Percentiles rank a stretch among this genome's conserved stretches.
Evolutionary conservation across 1,140 invertebrate species (phyloP).

Genomic region (Stegodyphus dumicola): DNA sequence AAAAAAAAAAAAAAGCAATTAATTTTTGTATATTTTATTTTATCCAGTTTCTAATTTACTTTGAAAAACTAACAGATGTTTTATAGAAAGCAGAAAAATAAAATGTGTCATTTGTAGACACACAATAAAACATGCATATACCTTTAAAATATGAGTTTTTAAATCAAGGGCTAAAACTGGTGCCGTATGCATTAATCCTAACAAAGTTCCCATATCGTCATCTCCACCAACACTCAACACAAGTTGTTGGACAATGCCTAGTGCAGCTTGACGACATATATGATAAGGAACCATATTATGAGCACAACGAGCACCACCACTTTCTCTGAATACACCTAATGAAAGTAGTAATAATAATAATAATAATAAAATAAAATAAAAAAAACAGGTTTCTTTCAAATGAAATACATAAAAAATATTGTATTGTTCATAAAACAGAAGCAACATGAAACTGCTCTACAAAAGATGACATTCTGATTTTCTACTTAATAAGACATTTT

Average conservation of each 20-base stretch:
- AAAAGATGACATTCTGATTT: too few species aligned
- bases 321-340: slow-evolving; percentile 85
- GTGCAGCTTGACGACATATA: slow-evolving; percentile 76
- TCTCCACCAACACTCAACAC: slow-evolving; percentile 91
- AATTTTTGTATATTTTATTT: too few species aligned
- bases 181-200: slow-evolving; percentile 91
- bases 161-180: slow-evolving; percentile 81
- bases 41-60: too few species aligned
- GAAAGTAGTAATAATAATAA: slow-evolving; percentile 1
- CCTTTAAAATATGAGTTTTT: slow-evolving; percentile 92
- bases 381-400: not conserved
- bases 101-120: not conserved
- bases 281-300: slow-evolving; percentile 88
- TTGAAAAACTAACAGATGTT: not conserved
- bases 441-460: not conserved
- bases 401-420: not conserved
- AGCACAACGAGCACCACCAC: slow-evolving; percentile 89
- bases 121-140: slow-evolving; percentile 63
- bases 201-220: slow-evolving; percentile 92
- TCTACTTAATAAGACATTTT: too few species aligned
- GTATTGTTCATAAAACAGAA: slow-evolving; percentile 6
- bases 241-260: slow-evolving; percentile 78
- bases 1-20: too few species aligned
- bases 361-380: not conserved
- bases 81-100: not conserved